Base-by-base conservation (phyloP, 2,888 invertebrate genomes). In the Gryllus longicercus region DNA sequence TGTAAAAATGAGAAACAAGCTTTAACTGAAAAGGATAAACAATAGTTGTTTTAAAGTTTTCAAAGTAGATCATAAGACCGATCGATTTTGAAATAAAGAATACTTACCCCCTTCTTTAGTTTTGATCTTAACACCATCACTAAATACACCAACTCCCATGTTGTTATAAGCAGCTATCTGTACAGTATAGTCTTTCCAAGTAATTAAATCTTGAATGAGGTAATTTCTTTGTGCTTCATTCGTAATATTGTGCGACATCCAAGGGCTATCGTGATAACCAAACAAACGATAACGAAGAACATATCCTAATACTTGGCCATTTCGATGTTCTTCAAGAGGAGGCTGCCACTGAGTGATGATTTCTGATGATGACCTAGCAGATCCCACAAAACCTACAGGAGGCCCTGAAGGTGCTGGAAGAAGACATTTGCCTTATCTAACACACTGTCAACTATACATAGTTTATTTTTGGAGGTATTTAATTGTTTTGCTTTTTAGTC, bases 311-410 rank as follows among this genome's bases (percentile, higher is more conserved):
- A 99, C 95, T 86, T 96, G 95, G 0, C 99, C 99, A 86, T 99
- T 99, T 84, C 96, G 92, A 85, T 97, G 95, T 85, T 98, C 96
- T 85, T 97, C 96, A 12, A 95, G 88, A 0, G 99, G 99, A 50
- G 96, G 96, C 86, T 96, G 96, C 98, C 98, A 99, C 86, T 97
- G 97, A 0, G 98, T 95, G 85, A 97, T 96, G 82, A 99, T 97
- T 87, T 98, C 96, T 0, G 96, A 96, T 16, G 96, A 95, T 18
- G 97, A 96, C 81, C 97, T 91, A 0, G 98, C 96, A 0, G 96
- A 96, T 10, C 97, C 98, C 84, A 96, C 97, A 85, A 99, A 96
- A 50, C 96, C 96, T 78, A 95, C 91, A 0, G 99, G 99, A 3
- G 99, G 96, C 50, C 97, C 97, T 82, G 97, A 97, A 0, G 99